A percentile compares a stretch with the other conserved stretches of the same genome.
Conservation (phyloP, 1,140 invertebrate genomes). For the Camponotus floridanus region DNA sequence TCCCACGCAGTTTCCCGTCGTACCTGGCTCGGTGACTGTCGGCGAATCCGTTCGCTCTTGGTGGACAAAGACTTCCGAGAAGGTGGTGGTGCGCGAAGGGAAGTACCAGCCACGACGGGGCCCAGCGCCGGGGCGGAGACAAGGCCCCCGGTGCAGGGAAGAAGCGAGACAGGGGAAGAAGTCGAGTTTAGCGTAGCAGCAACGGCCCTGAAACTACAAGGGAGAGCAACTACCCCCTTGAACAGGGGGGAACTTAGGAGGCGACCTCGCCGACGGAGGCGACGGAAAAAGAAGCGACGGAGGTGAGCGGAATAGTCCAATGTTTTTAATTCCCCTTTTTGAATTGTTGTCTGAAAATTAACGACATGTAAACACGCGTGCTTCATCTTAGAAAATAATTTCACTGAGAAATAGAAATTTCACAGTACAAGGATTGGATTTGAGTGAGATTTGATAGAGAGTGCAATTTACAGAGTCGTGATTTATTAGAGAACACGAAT, state of each 20-base stretch:
- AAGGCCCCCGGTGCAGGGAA: slow-evolving; percentile 85
- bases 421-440: neutral
- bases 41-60: slow-evolving; percentile 71
- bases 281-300: slow-evolving; percentile 86
- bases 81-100: slow-evolving; percentile 66
- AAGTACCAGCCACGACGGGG: slow-evolving; percentile 83
- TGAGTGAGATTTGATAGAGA: neutral
- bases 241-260: slow-evolving; percentile 83
- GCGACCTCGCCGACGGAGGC: slow-evolving; percentile 83
- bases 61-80: slow-evolving; percentile 70
- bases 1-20: slow-evolving; percentile 62
- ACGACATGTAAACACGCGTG: neutral
- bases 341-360: neutral
- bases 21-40: slow-evolving; percentile 80
- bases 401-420: neutral
- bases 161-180: slow-evolving; percentile 77
- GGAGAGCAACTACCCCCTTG: slow-evolving; percentile 79
- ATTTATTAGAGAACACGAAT: neutral
- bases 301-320: slow-evolving; percentile 76
- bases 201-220: slow-evolving; percentile 84
- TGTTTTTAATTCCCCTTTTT: neutral
- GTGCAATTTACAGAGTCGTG: neutral
- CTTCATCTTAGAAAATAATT: neutral
- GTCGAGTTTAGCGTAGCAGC: slow-evolving; percentile 81
- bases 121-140: slow-evolving; percentile 84